phyloP scores from a whole-genome alignment of 2,888 invertebrate genomes.

The Chloromyia formosa region DNA sequence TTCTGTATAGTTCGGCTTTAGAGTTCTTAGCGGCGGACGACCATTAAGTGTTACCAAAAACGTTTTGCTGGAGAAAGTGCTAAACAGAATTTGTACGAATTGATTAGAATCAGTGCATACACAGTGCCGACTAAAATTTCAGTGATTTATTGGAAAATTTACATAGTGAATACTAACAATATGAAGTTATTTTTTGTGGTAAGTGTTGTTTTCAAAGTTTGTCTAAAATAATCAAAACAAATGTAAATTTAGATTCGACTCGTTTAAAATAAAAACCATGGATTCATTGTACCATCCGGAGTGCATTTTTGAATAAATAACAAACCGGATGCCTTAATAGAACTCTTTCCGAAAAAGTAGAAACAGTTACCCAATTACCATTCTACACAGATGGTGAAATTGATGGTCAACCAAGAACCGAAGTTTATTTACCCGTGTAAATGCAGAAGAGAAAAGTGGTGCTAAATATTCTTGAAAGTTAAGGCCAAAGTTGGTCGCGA shows the following conservation, averaged over 20 bases:
- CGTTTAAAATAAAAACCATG: no score
- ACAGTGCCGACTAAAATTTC: not conserved
- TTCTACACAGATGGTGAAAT: slow-evolving; percentile 23
- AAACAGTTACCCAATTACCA: slow-evolving; percentile 27
- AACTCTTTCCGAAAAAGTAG: not conserved
- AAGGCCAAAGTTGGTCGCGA: not conserved
- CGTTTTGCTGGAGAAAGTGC: slow-evolving; percentile 16
- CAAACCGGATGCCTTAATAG: not conserved
- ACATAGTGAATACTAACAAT: not conserved
- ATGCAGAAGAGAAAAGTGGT: slow-evolving; percentile 24
- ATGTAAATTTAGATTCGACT: no score
- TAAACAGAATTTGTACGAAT: not conserved
- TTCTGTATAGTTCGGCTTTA: not conserved
- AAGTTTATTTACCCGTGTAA: slow-evolving; percentile 11
- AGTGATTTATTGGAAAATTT: slow-evolving; percentile 22
- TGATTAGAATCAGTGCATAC: not conserved
- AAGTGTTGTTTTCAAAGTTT: slow-evolving; percentile 29
- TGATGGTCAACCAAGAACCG: not conserved
- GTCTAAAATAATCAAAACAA: not conserved
- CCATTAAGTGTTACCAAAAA: not conserved
- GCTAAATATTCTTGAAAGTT: slow-evolving; percentile 29
- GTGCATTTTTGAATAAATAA: not conserved
- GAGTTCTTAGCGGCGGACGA: slow-evolving; percentile 18
- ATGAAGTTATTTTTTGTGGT: slow-evolving; percentile 48
- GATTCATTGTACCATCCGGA: not conserved